Percentiles rank a stretch among this genome's conserved stretches.
phyloP scores from a whole-genome alignment of 2,113 vertebrate species.

The Camarhynchus parvulus region DNA sequence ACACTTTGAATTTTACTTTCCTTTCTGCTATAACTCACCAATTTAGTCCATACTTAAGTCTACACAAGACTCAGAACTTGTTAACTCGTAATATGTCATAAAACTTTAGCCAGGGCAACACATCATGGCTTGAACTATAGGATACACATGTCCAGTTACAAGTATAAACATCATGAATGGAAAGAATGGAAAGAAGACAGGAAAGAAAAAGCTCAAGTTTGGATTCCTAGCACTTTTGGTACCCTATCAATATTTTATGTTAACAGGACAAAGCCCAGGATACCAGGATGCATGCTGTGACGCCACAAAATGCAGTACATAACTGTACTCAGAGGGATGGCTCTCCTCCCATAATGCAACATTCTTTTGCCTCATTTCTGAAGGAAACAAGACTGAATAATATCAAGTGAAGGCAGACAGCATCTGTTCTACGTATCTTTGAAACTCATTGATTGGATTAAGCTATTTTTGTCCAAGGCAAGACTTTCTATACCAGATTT shows the following conservation, averaged over 20 bases:
- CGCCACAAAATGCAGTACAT: not conserved
- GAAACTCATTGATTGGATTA: not conserved
- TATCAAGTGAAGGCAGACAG: not conserved
- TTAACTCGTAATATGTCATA: not conserved
- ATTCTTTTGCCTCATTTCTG: not conserved
- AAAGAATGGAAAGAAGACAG: not conserved
- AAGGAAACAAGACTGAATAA: not conserved
- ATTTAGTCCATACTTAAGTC: not conserved
- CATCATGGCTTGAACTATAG: not conserved
- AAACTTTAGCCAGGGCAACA: not conserved
- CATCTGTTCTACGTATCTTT: not conserved
- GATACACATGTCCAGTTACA: not conserved
- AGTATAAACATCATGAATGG: not conserved
- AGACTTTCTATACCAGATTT: not conserved
- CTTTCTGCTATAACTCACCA: not conserved
- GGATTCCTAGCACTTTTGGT: not conserved
- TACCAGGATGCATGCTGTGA: not conserved
- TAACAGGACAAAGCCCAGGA: not conserved
- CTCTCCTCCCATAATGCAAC: not conserved
- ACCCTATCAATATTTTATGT: not conserved
- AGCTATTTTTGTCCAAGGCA: not conserved
- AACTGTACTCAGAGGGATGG: not conserved
- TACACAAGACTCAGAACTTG: not conserved
- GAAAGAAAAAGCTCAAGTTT: not conserved
- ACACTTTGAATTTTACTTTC: not conserved